Conservation (phyloP, 2,888 invertebrate genomes). For the Drosophila maculinotata region DNA sequence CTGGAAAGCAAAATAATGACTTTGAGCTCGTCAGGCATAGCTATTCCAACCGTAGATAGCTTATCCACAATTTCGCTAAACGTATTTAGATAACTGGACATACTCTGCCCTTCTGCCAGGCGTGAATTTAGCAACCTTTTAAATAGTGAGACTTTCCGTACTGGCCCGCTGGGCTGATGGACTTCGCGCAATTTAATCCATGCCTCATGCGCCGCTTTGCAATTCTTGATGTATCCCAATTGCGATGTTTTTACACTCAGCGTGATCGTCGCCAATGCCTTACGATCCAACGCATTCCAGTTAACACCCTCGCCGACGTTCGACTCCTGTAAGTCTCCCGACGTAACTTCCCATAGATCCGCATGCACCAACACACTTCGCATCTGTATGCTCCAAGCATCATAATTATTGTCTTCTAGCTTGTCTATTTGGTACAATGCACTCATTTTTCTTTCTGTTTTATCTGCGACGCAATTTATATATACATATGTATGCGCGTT, state of each 20-base stretch:
- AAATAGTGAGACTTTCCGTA: background rate
- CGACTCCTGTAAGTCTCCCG: background rate
- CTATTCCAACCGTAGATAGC: too few species aligned
- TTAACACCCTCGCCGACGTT: too few species aligned
- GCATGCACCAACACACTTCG: slow-evolving; percentile 25
- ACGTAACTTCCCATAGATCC: slow-evolving; percentile 24
- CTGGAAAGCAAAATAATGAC: background rate
- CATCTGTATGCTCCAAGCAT: slow-evolving; percentile 36
- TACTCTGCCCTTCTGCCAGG: background rate
- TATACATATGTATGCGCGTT: too few species aligned
- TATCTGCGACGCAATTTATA: too few species aligned
- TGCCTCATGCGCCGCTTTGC: background rate
- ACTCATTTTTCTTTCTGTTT: too few species aligned
- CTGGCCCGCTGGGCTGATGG: too few species aligned
- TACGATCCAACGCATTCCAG: too few species aligned
- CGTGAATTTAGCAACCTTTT: background rate
- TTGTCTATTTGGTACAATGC: slow-evolving; percentile 37
- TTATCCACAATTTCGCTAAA: too few species aligned
- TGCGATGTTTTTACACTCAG: background rate
- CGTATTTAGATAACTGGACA: background rate
- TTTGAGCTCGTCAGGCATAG: too few species aligned
- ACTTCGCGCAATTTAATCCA: too few species aligned
- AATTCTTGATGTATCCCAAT: background rate
- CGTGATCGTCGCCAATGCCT: background rate
- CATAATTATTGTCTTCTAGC: slow-evolving; percentile 35